Percentiles rank a stretch among this genome's conserved stretches.
These are phyloP conservation scores for Lipophrys pholis DNA, from an alignment of 2,113 vertebrate genomes.

Conservation along the genomic window DNA sequence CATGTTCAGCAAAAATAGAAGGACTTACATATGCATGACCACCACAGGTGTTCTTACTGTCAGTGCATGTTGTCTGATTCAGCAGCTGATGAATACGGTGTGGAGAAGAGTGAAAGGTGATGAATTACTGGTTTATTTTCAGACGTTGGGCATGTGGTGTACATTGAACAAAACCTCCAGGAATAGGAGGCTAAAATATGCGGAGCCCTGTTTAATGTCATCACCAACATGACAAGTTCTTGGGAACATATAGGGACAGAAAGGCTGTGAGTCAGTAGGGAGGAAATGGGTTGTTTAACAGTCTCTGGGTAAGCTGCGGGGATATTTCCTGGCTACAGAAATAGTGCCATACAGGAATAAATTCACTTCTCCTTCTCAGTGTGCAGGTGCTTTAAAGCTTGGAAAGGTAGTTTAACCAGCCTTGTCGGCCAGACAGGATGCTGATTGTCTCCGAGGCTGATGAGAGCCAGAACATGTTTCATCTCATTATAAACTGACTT, in stretches of 20 bases:
- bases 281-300: conserved; percentile 74
- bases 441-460: not conserved
- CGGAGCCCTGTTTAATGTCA: conserved; percentile 60
- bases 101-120: conserved; percentile 9
- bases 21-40: conserved; percentile 39
- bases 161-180: conserved; percentile 3
- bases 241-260: conserved; percentile 60
- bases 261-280: conserved; percentile 51
- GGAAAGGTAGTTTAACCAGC: not conserved
- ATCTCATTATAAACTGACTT: not conserved
- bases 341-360: conserved; percentile 26
- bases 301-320: conserved; percentile 48
- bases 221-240: conserved; percentile 56
- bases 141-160: conserved; percentile 15
- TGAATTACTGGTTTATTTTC: conserved; percentile 29
- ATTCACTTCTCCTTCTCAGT: conserved; percentile 10
- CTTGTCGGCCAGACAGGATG: not conserved
- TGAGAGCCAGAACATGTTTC: not conserved
- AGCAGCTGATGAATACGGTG: not conserved
- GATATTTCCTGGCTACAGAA: conserved; percentile 65
- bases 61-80: not conserved
- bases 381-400: not conserved
- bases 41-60: conserved; percentile 27
- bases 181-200: conserved; percentile 18
- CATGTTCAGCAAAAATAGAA: conserved; percentile 34